Evolutionary conservation across 2,797 vertebrate genomes (phyloP), one percentile per base, ranked within the genome.

Genomic region (Echiichthys vipera): DNA sequence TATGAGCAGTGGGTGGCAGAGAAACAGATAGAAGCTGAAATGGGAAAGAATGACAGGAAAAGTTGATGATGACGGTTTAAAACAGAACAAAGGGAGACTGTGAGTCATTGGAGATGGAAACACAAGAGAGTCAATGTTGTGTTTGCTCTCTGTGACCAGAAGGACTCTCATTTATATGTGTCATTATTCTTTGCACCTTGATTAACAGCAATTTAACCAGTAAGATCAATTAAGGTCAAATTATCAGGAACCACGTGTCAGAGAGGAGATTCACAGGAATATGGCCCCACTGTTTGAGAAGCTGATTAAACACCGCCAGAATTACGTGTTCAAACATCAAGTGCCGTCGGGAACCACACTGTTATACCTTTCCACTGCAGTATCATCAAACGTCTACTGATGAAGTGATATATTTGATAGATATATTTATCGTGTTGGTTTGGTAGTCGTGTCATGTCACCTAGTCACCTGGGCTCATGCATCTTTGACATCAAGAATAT

Each of bases 221-320:
- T 56, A 20, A 57, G 49, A 67, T 76, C 55, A 67, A 66, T 65
- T 75, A 46, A 59, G 73, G 73, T 66, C 43, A 86, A 55, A 65
- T 74, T 57, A 73, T 68, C 51, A 74, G 78, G 29, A 51, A 37
- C 25, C n/a, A 10, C 30, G 55, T 63, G 64, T 62, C 51, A 57
- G 30, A 45, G 64, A 40, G 32, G 25, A 75, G 61, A 74, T 73
- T 73, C 51, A 56, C 59, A 55, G 74, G 61, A 54, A 63, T 50
- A 47, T 56, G 25, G 80, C 56, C 39, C 2, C 25, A 4, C 37
- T 86, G 59, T 84, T 80, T 85, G 79, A 84, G 57, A 47, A 73
- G 66, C 55, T 86, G 71, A 87, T 88, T 88, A 82, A 85, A 84
- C 63, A 63, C 58, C 2, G 72, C 42, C 27, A 45, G 65, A 80